Conservation (phyloP, 2,797 vertebrate species). For the Triplophysa bombifrons region DNA sequence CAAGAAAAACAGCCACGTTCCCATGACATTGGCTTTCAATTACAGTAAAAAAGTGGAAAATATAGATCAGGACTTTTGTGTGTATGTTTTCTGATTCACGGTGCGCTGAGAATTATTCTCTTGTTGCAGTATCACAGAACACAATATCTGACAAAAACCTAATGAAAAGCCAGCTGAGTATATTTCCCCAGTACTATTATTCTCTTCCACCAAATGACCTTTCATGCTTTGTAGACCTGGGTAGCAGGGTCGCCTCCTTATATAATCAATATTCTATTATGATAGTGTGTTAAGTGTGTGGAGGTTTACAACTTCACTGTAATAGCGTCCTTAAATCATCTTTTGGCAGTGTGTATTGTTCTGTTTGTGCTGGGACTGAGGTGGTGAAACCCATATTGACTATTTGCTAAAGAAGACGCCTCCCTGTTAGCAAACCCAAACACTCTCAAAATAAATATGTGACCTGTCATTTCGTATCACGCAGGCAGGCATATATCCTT, state of each 20-base stretch:
- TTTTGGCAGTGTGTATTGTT: slow-evolving; percentile 72
- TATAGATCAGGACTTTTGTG: slow-evolving; percentile 29
- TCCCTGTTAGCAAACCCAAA: not conserved
- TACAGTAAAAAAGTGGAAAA: slow-evolving; percentile 35
- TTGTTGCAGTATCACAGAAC: slow-evolving; percentile 54
- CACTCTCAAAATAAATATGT: not conserved
- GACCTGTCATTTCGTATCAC: not conserved
- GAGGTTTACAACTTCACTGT: slow-evolving; percentile 80
- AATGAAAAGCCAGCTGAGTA: slow-evolving; percentile 43
- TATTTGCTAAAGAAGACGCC: slow-evolving; percentile 26
- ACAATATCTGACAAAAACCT: slow-evolving; percentile 47
- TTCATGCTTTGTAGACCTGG: slow-evolving; percentile 86
- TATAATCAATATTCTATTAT: slow-evolving; percentile 98
- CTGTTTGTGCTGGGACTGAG: slow-evolving; percentile 58
- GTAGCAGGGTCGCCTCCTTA: slow-evolving; percentile 82
- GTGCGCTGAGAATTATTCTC: slow-evolving; percentile 55
- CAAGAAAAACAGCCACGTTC: slow-evolving; percentile 24
- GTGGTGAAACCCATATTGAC: slow-evolving; percentile 70
- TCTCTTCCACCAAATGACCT: slow-evolving; percentile 83
- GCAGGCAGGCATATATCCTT: not conserved
- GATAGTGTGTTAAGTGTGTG: slow-evolving; percentile 80
- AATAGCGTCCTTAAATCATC: slow-evolving; percentile 86
- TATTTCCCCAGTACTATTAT: slow-evolving; percentile 54
- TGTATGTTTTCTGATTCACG: slow-evolving; percentile 41
- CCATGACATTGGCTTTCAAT: slow-evolving; percentile 50